phyloP scores from a whole-genome alignment of 1,140 invertebrate species.

The Sycophaga agraensis region DNA sequence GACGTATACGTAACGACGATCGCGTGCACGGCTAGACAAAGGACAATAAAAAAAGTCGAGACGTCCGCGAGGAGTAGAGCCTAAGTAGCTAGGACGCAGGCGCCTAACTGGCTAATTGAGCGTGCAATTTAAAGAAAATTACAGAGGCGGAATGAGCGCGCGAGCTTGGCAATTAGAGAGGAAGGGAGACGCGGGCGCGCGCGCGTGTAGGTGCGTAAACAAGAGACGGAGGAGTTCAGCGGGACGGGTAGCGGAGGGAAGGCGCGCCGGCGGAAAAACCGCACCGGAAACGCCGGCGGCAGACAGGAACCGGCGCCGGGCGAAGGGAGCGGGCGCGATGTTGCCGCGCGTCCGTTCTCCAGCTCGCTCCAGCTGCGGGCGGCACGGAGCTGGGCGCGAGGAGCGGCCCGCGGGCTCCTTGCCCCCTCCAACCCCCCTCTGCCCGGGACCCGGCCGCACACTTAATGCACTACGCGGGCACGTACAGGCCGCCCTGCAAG shows the following conservation, averaged over 20 bases:
- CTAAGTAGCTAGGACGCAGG: too few relatives aligned
- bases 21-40: too few relatives aligned
- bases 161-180: too few relatives aligned
- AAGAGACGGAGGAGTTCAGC: background rate
- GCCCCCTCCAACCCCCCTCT: background rate
- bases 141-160: background rate
- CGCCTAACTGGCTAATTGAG: too few relatives aligned
- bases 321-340: constrained; percentile 14
- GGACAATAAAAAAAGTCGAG: too few relatives aligned
- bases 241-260: background rate
- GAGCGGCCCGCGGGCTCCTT: background rate
- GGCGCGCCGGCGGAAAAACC: constrained; percentile 13
- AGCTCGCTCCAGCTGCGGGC: background rate
- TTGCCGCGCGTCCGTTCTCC: constrained; percentile 29
- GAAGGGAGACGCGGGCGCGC: background rate
- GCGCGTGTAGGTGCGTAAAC: background rate
- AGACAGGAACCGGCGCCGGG: constrained; percentile 5
- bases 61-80: too few relatives aligned
- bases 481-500: too few relatives aligned
- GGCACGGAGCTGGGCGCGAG: too few relatives aligned
- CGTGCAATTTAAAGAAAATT: too few relatives aligned
- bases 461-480: background rate
- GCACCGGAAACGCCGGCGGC: constrained; percentile 18
- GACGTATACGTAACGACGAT: too few relatives aligned
- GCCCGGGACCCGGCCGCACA: background rate